Base-by-base conservation (phyloP, 2,113 vertebrate species). In the Lanius ludovicianus region DNA sequence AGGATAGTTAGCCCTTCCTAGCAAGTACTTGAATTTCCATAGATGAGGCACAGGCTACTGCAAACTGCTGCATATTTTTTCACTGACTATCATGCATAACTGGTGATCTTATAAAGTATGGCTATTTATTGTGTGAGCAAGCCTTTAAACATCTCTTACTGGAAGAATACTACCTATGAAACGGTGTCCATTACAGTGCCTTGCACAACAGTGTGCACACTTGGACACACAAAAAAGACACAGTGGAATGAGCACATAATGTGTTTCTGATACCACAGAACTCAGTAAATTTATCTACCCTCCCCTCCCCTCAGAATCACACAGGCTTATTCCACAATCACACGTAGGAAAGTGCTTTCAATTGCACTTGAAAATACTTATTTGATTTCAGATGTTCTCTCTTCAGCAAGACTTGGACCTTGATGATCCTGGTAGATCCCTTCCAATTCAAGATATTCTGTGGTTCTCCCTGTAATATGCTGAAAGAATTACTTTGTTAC, bases 211-310 rank as follows among this genome's bases (percentile, higher is more conserved):
- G 27, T 28, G 24, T 6, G 9, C 7, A 41, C 16, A 53, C 12
- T 15, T 56, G 25, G 33, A 52, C 33, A 64, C 23, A 75, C 23
- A 68, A 15, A 18, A 39, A 41, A 42, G 21, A 27, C 9, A 16
- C 10, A 19, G 7, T 11, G 13, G 39, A 62, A 57, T 19, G 18
- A 70, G 39, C 4, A 13, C 0, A 0, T 28, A 53, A 46, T 11
- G 63, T 35, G 19, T 22, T 65, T 63, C 75, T 79, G 1, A 1
- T 10, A 37, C 4, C 18, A 59, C 7, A 42, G 18, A 42, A 27
- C 71, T 33, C 1, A 2, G 57, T 39, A 56, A 31, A 55, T 46
- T 67, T 68, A 52, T 41, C 15, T 59, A 19, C 33, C 10, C 28
- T 70, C n/a, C 33, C 10, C 28, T 70, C n/a, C 7, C 18, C 8